phyloP scores from a whole-genome alignment of 2,888 invertebrate genomes.

The Mythimna lalbum region DNA sequence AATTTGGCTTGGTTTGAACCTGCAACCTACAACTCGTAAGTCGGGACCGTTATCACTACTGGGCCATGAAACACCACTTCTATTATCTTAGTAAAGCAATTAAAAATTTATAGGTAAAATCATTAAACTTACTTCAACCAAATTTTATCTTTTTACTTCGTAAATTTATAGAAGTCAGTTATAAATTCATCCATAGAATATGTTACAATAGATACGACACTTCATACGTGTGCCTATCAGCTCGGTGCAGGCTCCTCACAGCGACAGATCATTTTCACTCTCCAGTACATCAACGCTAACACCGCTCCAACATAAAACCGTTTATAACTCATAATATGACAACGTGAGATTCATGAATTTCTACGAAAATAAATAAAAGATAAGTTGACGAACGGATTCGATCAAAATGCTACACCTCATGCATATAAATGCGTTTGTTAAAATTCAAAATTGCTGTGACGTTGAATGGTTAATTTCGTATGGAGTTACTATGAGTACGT shows the following conservation, averaged over 20 bases:
- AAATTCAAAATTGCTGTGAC: conserved; percentile 74
- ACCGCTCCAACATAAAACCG: conserved; percentile 65
- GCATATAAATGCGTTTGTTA: conserved; percentile 80
- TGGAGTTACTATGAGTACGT: conserved; percentile 6
- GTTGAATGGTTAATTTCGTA: conserved; percentile 66
- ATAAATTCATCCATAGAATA: conserved; percentile 13
- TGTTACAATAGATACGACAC: conserved; percentile 22
- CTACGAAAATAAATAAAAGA: conserved; percentile 75
- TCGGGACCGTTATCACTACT: too few relatives aligned
- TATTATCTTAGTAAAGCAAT: not conserved
- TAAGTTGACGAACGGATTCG: conserved; percentile 70
- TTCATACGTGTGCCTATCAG: conserved; percentile 33
- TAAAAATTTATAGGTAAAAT: not conserved
- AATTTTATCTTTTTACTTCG: not conserved
- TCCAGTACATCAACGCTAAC: conserved; percentile 44
- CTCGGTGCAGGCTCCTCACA: conserved; percentile 26
- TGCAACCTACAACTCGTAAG: too few relatives aligned
- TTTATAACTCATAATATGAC: conserved; percentile 73
- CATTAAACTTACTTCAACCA: not conserved
- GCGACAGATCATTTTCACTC: conserved; percentile 40
- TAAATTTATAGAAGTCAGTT: conserved; percentile 10
- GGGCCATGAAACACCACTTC: too few relatives aligned
- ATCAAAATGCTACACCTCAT: conserved; percentile 76
- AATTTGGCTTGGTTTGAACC: too few relatives aligned
- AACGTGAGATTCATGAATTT: conserved; percentile 77